Base-by-base conservation (phyloP, 2,888 invertebrate genomes). In the Stenotaenia linearis region DNA sequence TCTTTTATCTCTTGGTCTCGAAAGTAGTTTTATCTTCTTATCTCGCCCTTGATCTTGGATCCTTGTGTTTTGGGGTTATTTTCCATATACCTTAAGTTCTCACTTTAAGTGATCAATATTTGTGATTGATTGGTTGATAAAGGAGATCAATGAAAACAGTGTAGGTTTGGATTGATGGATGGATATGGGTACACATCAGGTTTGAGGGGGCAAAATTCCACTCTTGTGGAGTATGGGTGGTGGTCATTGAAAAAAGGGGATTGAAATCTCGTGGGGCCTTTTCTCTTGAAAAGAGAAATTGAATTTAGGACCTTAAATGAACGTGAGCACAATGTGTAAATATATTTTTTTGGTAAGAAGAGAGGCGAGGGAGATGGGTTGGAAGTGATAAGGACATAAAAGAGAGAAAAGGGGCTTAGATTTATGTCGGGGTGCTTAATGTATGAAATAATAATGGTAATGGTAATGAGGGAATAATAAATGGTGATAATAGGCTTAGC, bases 231-330 rank as follows among this genome's bases (percentile, higher is more conserved):
- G 25, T 69, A 28, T 69, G 23, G 69, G 69, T 50, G 18, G 69
- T 69, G 50, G 69, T 69, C 69, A 69, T 69, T 69, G 69, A 28
- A 69, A 69, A 28, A 25, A n/a, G 56, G 69, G 69, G 28, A 28
- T 69, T 69, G 69, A 69, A 69, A 69, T 69, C 69, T 69, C 69
- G 25, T 28, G 69, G 28, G 69, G 69, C 69, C 69, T 69, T 69
- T 69, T 69, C 15, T 28, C 25, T 69, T 69, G 69, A 69, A 69
- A 69, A 25, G 25, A 69, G 69, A 69, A 69, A 69, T 69, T 69
- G 69, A 69, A 69, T 69, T 69, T 69, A 28, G 69, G 69, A 28
- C 69, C 69, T 69, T 69, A 69, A 69, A 69, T 69, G 69, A 69
- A 69, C 69, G 69, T 23, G 25, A 25, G 69, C 28, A 69, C 25